Percentiles rank a stretch among this genome's conserved stretches.
phyloP scores from a whole-genome alignment of 2,797 vertebrate genomes.

The Graptemys geographica region DNA sequence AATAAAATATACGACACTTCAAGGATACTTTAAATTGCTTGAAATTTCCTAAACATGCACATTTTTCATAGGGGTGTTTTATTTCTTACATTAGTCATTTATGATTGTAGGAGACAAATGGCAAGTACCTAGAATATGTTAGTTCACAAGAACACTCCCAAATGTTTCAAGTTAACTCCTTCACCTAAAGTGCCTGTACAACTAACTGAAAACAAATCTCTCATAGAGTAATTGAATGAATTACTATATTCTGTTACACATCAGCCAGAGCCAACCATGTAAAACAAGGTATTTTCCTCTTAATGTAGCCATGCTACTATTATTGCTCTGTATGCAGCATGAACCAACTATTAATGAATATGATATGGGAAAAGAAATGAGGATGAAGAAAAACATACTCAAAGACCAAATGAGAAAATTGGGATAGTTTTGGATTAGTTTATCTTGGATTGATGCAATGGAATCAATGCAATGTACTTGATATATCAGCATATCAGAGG shows the following conservation, averaged over 20 bases:
- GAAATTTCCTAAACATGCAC: conserved; percentile 60
- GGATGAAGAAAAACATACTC: neutral
- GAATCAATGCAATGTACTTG: neutral
- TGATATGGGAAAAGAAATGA: neutral
- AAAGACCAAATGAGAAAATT: neutral
- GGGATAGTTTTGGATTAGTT: neutral
- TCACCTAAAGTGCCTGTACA: neutral
- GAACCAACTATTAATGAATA: neutral
- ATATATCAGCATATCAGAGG: neutral
- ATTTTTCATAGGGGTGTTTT: conserved; percentile 63
- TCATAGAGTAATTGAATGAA: neutral
- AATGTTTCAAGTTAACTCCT: conserved; percentile 23
- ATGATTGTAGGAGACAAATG: neutral
- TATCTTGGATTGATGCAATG: neutral
- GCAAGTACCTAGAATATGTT: conserved; percentile 56
- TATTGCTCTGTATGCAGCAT: neutral
- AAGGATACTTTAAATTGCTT: conserved; percentile 73
- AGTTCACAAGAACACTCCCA: conserved; percentile 53
- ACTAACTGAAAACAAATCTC: neutral
- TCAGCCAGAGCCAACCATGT: neutral
- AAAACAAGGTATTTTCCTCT: neutral
- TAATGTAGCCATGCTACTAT: neutral
- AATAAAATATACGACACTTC: conserved; percentile 73
- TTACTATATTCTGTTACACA: neutral
- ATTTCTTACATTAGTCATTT: conserved; percentile 28